Base-by-base conservation (phyloP, 2,888 invertebrate species). In the Drosophila rellima region DNA sequence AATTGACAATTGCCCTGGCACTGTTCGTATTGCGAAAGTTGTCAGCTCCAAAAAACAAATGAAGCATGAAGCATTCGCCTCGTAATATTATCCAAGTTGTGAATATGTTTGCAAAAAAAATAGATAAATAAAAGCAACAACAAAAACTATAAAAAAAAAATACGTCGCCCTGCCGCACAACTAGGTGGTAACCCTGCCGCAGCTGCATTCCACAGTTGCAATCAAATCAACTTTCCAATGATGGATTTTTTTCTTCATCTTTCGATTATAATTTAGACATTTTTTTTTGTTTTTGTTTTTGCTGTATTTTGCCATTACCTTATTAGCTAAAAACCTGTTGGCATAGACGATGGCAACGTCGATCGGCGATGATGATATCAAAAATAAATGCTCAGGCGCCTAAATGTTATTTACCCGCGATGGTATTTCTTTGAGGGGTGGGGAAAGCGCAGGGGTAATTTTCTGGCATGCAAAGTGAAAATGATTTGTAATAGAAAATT, bases 211-310 rank as follows among this genome's bases (percentile, higher is more conserved):
- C 82, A 65, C 74, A 79, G 75, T 76, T 80, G 72, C 87, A 89
- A 90, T 82, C 84, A 82, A 86, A 80, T 74, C 89, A 90, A 90
- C 88, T 90, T 88, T 89, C 89, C 89, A 90, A 89, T 90, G 89
- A 90, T 89, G 89, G 70, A 89, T 87, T 68, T 81, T 72, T 78
- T 77, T 55, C 62, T 70, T 71, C 68, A 66, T 62, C 85, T 65
- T 66, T 64, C 80, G 73, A 73, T 80, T 73, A 77, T 80, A 80
- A 73, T 79, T 79, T 79, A 50, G 62, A 56, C 48, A 75, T 74
- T 73, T 74, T 70, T 80, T 76, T 64, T 45, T 42, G 35, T 26
- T 50, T 44, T 55, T 65, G 3, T 56, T 47, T 51, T 57, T 23
- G 33, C 26, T 55, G 18, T 57, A 56, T 70, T 78, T 65, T 76